These are phyloP conservation scores for Psittacula echo DNA, from an alignment of 2,797 vertebrate species.

Conservation along the genomic window DNA sequence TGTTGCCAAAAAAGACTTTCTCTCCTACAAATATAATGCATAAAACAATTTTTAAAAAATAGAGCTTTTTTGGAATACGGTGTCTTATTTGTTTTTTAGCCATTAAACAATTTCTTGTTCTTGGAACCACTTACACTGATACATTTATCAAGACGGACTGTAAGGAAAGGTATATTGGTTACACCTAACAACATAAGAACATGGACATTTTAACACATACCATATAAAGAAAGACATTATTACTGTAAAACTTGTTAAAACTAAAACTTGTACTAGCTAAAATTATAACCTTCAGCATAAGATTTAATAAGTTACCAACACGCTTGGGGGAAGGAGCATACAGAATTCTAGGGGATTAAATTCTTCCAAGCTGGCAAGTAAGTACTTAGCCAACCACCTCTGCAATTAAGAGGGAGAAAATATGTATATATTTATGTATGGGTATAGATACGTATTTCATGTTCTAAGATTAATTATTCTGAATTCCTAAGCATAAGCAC, in stretches of 20 bases:
- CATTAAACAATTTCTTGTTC: background rate
- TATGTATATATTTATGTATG: accelerated
- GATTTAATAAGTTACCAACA: background rate
- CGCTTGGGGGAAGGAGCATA: accelerated
- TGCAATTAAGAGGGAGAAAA: background rate
- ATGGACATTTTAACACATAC: background rate
- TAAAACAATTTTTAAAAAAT: accelerated
- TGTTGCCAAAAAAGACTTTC: background rate
- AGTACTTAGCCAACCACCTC: background rate
- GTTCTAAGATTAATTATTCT: background rate
- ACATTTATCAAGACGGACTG: background rate
- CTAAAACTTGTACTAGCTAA: background rate
- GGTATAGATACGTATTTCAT: background rate
- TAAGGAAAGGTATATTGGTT: background rate
- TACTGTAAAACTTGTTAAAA: background rate
- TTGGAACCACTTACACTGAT: background rate
- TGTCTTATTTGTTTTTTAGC: background rate
- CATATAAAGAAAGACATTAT: background rate
- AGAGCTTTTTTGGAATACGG: background rate
- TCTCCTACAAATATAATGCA: background rate
- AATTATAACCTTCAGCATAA: background rate
- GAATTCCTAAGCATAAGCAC: background rate
- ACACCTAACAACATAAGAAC: background rate
- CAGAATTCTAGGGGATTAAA: background rate
- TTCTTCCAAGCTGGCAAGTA: background rate